Evolutionary conservation across 2,888 invertebrate genomes (phyloP), one percentile per base, ranked within the genome.

Genomic region (Lymantria dispar): DNA sequence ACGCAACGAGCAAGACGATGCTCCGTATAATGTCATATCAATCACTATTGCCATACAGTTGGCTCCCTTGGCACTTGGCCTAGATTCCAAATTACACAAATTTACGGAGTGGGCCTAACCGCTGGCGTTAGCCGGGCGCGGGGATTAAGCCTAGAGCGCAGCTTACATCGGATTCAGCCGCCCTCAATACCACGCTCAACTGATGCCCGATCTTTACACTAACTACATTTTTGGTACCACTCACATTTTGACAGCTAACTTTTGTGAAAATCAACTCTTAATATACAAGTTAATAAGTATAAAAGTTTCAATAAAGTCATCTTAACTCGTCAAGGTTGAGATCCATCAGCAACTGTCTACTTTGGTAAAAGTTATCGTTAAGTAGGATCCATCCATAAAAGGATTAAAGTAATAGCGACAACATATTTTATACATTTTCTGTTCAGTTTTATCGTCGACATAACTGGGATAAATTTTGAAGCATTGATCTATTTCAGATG

Each of bases 51-150:
- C 84, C 79, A 79, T 75, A 78, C 75, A 83, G 60, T 45, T 53
- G 48, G 82, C 87, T 89, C 89, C 89, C 90, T 84, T 89, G 90
- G 89, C 87, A 88, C 87, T 89, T 88, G 89, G 87, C 90, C 90
- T 89, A 83, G 83, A 89, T 91, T 79, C 87, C 75, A 87, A 90
- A 89, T 90, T 88, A 91, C 86, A 87, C 87, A 86, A 90, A 89
- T 89, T 91, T 89, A 88, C 87, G 85, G 84, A 80, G 82, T 80
- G 79, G 78, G 87, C 85, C 87, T 85, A 83, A 80, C 85, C 80
- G 74, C 74, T 62, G 75, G 78, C 80, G 85, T 80, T 83, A 83
- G 84, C 72, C 75, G 54, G 75, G 79, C 75, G 69, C 69, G 64
- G 76, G 87, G 88, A 89, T 91, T 89, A 89, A 80, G 76, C 76